Evolutionary conservation across 2,888 invertebrate species (phyloP).

Genomic region (Coelinius sp.): DNA sequence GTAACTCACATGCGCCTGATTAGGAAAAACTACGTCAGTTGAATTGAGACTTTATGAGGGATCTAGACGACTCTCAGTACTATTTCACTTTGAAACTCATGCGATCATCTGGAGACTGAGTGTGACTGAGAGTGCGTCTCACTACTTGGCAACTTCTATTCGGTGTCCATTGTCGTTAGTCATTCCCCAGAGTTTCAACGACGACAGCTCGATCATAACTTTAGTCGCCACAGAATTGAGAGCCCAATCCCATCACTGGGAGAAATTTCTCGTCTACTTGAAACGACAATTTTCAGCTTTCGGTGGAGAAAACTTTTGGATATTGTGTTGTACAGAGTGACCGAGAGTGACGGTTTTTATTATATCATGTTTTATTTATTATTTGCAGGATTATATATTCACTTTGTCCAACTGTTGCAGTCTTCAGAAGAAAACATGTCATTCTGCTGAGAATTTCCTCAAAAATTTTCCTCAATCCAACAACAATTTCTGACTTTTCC

Average conservation of each 20-base stretch:
- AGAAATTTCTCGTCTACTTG: not conserved
- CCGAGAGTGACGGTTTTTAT: too few relatives aligned
- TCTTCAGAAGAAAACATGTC: too few relatives aligned
- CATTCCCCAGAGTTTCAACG: not conserved
- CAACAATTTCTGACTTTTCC: too few relatives aligned
- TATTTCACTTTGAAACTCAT: not conserved
- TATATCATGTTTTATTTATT: too few relatives aligned
- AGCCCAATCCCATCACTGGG: not conserved
- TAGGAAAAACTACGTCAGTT: not conserved
- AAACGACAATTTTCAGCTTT: not conserved
- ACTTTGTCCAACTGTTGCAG: too few relatives aligned
- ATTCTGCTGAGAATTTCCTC: too few relatives aligned
- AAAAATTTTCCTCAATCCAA: too few relatives aligned
- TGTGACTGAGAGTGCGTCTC: not conserved
- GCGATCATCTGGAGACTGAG: not conserved
- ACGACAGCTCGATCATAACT: conserved; percentile 35
- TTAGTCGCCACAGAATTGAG: not conserved
- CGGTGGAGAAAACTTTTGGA: not conserved
- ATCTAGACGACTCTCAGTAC: not conserved
- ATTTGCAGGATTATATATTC: too few relatives aligned
- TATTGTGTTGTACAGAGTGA: too few relatives aligned
- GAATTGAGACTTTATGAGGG: not conserved
- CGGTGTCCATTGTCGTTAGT: conserved; percentile 27
- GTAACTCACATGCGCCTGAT: conserved; percentile 15
- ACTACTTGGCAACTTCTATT: not conserved